phyloP scores from a whole-genome alignment of 2,113 vertebrate genomes.

The Peromyscus leucopus region DNA sequence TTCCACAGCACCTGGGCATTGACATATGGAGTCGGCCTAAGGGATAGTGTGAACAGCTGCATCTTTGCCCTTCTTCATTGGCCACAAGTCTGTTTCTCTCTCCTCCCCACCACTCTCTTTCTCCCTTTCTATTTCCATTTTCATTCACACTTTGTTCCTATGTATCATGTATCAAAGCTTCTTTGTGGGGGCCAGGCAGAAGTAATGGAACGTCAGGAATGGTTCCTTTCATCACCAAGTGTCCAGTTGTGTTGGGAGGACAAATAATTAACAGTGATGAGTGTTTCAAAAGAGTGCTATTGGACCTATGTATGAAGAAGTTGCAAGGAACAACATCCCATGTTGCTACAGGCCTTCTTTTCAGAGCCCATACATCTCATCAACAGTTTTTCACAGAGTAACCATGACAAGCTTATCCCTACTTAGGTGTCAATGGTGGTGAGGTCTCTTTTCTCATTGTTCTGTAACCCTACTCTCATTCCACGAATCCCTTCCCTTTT shows the following conservation, averaged over 20 bases:
- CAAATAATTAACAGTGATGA: neutral
- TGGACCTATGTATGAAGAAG: neutral
- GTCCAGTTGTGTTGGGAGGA: neutral
- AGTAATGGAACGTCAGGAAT: neutral
- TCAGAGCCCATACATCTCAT: neutral
- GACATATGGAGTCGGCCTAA: neutral
- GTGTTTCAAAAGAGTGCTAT: neutral
- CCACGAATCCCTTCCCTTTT: neutral
- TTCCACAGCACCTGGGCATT: neutral
- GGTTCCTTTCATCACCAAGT: neutral
- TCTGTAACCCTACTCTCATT: neutral
- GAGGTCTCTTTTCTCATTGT: neutral
- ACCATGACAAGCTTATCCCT: neutral
- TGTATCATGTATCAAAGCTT: neutral
- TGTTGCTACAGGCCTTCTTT: neutral
- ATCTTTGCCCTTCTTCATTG: neutral
- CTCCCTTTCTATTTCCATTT: neutral
- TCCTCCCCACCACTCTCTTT: neutral
- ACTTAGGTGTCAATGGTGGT: neutral
- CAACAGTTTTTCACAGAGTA: neutral
- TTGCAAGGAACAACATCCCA: neutral
- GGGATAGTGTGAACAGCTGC: neutral
- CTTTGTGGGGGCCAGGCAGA: neutral
- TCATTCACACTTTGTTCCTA: neutral
- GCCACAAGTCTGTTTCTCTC: neutral